phyloP scores from a whole-genome alignment of 1,140 invertebrate genomes.

The Glomeris maerens region DNA sequence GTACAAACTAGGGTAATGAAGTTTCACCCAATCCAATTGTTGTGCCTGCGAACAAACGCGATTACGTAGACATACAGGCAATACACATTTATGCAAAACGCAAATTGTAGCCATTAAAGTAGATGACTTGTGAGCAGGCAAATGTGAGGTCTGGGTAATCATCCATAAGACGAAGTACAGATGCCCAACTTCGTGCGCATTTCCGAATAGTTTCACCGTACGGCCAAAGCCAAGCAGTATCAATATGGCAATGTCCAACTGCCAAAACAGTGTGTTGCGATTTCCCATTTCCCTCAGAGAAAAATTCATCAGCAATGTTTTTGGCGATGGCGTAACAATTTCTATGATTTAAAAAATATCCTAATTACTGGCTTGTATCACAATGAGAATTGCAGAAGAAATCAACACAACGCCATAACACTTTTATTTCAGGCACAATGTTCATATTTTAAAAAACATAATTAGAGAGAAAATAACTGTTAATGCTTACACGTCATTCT shows the following conservation, averaged over 20 bases:
- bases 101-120: too few species aligned
- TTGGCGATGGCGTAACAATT: constrained; percentile 22
- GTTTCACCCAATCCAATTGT: constrained; percentile 40
- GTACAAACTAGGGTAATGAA: constrained; percentile 36
- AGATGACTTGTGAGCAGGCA: constrained; percentile 37
- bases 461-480: background rate
- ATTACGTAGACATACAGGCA: background rate
- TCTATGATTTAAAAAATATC: constrained; percentile 23
- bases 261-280: constrained; percentile 34
- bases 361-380: constrained; percentile 16
- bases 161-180: constrained; percentile 36
- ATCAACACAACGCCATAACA: background rate
- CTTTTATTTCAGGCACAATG: background rate
- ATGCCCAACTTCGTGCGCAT: constrained; percentile 38
- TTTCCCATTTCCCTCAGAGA: constrained; percentile 34
- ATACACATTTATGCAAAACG: constrained; percentile 11
- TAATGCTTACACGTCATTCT: constrained; percentile 4
- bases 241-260: constrained; percentile 43
- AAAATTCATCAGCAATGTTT: constrained; percentile 31
- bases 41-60: constrained; percentile 38
- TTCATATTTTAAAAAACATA: constrained; percentile 1
- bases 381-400: constrained; percentile 2
- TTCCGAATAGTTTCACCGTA: constrained; percentile 42
- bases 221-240: constrained; percentile 42
- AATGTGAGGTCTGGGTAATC: constrained; percentile 37